A percentile compares a stretch with the other conserved stretches of the same genome.
Evolutionary conservation across 64 coral and sea anemone species (phyloP).

Genomic region (Porites lutea): DNA sequence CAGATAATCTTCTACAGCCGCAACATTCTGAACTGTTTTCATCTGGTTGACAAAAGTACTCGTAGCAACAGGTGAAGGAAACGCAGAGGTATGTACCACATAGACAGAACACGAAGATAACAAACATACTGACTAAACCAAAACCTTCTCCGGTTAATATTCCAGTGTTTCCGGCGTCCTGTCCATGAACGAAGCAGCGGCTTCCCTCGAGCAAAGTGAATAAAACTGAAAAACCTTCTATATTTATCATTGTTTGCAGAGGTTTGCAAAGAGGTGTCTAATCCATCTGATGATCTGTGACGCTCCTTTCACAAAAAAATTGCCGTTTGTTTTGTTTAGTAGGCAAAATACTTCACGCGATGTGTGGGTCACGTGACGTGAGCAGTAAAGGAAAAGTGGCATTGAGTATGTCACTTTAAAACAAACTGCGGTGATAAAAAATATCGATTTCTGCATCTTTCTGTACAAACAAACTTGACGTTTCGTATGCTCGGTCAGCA

Average conservation of each 20-base stretch:
- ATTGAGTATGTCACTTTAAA: too few relatives aligned
- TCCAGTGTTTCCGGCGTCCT: not conserved
- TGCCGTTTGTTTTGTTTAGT: too few relatives aligned
- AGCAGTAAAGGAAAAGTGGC: too few relatives aligned
- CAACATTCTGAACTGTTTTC: not conserved
- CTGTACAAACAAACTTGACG: too few relatives aligned
- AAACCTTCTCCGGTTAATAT: not conserved
- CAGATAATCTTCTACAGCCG: not conserved
- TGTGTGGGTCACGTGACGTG: too few relatives aligned
- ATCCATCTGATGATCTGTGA: too few relatives aligned
- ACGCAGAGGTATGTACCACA: not conserved
- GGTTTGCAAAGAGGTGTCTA: too few relatives aligned
- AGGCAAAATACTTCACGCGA: too few relatives aligned
- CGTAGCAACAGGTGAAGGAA: constrained; percentile 22
- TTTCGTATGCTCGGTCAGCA: too few relatives aligned
- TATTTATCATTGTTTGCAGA: not conserved
- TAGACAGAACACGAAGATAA: not conserved
- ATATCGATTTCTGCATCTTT: too few relatives aligned
- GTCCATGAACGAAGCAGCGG: not conserved
- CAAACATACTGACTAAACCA: not conserved
- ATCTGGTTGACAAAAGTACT: not conserved
- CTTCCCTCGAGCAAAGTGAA: not conserved
- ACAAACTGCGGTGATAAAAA: too few relatives aligned
- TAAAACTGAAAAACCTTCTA: not conserved
- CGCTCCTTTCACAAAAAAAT: too few relatives aligned